Conservation (phyloP, 2,797 vertebrate genomes). For the Sylvia borin region DNA sequence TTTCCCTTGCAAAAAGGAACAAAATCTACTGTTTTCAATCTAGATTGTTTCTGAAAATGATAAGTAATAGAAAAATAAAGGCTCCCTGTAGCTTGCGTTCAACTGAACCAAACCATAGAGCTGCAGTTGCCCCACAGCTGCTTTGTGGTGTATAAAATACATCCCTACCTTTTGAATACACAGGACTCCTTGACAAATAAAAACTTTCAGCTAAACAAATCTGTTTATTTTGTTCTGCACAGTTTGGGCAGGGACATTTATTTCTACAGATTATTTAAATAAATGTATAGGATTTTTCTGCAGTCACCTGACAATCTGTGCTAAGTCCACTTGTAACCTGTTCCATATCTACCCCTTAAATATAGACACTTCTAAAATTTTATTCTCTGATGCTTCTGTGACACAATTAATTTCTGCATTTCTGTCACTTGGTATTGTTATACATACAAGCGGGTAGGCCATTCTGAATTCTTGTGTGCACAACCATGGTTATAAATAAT, state of each 20-base stretch:
- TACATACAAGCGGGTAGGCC: not conserved
- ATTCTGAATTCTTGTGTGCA: not conserved
- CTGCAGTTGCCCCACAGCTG: not conserved
- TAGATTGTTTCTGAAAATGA: slow-evolving; percentile 21
- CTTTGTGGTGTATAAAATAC: not conserved
- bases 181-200: not conserved
- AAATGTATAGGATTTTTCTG: not conserved
- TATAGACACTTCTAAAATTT: not conserved
- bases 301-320: not conserved
- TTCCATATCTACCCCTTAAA: not conserved
- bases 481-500: not conserved
- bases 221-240: slow-evolving; percentile 15
- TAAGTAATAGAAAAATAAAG: slow-evolving; percentile 39
- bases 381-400: not conserved
- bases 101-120: not conserved
- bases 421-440: not conserved
- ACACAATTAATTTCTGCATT: not conserved
- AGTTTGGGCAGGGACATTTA: not conserved
- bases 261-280: slow-evolving; percentile 14
- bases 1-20: not conserved
- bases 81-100: not conserved
- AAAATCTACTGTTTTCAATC: slow-evolving; percentile 23
- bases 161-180: not conserved
- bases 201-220: not conserved
- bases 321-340: not conserved